phyloP scores from a whole-genome alignment of 2,113 vertebrate species.

The Cyanoderma ruficeps region DNA sequence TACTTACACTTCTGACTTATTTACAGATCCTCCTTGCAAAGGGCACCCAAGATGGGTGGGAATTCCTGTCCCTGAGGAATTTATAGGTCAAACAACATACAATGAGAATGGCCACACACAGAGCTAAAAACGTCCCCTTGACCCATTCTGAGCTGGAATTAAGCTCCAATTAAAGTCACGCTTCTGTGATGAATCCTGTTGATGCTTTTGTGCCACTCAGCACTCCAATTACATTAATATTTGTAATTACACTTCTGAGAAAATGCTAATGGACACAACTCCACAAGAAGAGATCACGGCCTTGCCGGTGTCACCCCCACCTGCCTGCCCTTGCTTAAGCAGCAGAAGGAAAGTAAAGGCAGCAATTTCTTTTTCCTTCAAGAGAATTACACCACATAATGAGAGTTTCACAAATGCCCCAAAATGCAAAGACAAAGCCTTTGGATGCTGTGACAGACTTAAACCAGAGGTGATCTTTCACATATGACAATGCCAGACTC shows the following conservation, averaged over 20 bases:
- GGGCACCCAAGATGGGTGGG: not conserved
- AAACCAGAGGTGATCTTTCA: not conserved
- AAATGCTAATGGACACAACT: slow-evolving; percentile 3
- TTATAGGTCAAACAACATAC: not conserved
- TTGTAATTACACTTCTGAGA: slow-evolving; percentile 37
- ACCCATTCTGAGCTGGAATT: not conserved
- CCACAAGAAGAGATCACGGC: not conserved
- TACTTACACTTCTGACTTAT: not conserved
- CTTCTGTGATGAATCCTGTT: not conserved
- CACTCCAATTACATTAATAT: slow-evolving; percentile 11
- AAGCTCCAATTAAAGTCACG: not conserved
- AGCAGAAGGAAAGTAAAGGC: not conserved
- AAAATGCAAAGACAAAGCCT: too few relatives aligned
- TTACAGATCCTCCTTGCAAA: not conserved
- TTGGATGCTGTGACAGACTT: not conserved
- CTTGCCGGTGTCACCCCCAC: not conserved
- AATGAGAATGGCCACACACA: not conserved
- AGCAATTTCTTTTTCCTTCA: not conserved
- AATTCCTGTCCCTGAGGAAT: not conserved
- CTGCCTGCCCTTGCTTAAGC: not conserved
- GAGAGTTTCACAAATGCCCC: not conserved
- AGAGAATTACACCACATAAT: not conserved
- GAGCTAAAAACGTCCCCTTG: not conserved
- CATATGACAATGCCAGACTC: not conserved
- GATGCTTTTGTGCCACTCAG: not conserved